Percentiles rank a stretch among this genome's conserved stretches.
These are phyloP conservation scores for Azemiops feae DNA, from an alignment of 2,113 vertebrate species.

Conservation along the genomic window DNA sequence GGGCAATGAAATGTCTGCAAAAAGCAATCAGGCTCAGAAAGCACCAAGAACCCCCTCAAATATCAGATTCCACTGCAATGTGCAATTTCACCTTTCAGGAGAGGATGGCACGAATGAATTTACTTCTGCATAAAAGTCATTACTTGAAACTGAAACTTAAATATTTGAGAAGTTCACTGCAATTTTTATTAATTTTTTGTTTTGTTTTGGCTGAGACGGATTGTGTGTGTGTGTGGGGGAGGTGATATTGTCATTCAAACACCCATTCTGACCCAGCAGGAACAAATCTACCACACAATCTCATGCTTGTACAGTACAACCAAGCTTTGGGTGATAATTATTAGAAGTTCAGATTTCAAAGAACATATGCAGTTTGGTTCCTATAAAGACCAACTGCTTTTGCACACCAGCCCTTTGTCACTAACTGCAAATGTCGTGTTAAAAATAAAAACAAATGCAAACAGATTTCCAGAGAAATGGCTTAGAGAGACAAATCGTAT, in stretches of 20 bases:
- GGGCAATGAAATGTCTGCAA: too few species aligned
- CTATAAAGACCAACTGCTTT: background rate
- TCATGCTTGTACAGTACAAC: background rate
- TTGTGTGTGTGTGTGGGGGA: background rate
- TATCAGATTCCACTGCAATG: background rate
- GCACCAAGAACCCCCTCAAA: too few species aligned
- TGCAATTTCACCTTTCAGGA: background rate
- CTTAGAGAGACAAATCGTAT: constrained; percentile 41
- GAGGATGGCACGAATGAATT: background rate
- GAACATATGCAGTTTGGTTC: background rate
- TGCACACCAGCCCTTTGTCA: background rate
- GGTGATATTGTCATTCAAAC: background rate
- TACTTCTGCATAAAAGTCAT: background rate
- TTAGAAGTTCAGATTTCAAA: background rate
- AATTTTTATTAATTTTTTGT: background rate
- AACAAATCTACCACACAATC: background rate
- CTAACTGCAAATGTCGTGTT: constrained; percentile 27
- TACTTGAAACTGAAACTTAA: background rate
- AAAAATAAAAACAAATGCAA: background rate
- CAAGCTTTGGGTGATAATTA: background rate
- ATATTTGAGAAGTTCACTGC: background rate
- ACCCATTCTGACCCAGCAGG: background rate
- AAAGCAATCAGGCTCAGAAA: too few species aligned
- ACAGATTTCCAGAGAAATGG: constrained; percentile 29
- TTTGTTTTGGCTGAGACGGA: background rate